Evolutionary conservation across 2,797 vertebrate species (phyloP).

Genomic region (Bovichtus diacanthus): DNA sequence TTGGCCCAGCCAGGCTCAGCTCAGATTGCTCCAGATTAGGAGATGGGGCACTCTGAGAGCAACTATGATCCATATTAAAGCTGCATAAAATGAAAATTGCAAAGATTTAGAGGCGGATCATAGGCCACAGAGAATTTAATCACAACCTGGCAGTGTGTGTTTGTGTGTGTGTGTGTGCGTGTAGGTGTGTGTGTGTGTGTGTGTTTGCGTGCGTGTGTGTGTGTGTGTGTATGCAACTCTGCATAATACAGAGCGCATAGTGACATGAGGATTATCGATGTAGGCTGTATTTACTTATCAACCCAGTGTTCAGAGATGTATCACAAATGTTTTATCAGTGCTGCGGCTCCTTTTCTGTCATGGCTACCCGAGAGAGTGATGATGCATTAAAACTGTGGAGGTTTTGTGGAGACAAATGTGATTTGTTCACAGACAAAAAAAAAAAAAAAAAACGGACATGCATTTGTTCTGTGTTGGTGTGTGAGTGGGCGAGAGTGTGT

Average conservation of each 20-base stretch:
- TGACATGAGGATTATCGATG: constrained; percentile 82
- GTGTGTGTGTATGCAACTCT: constrained; percentile 12
- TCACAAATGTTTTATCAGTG: constrained; percentile 68
- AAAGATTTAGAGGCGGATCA: constrained; percentile 94
- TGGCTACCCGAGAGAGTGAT: constrained; percentile 26
- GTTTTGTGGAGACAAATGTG: constrained; percentile 54
- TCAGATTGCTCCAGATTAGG: constrained; percentile 94
- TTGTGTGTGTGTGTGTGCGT: constrained; percentile 53
- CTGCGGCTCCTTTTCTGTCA: constrained; percentile 39
- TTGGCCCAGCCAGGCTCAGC: constrained; percentile 89
- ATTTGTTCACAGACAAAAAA: constrained; percentile 33
- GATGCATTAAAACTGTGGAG: constrained; percentile 32
- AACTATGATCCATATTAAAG: constrained; percentile 95
- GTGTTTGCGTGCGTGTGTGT: constrained; percentile 27
- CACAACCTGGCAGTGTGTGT: constrained; percentile 84
- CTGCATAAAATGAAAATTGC: constrained; percentile 98
- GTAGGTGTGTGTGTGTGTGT: constrained; percentile 45
- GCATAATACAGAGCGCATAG: constrained; percentile 70
- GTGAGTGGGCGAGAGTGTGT: constrained; percentile 66
- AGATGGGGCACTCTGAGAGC: constrained; percentile 84
- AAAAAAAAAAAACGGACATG: constrained; percentile 30
- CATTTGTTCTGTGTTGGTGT: constrained; percentile 65
- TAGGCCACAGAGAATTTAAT: constrained; percentile 93
- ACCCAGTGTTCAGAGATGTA: constrained; percentile 75
- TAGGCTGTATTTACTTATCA: constrained; percentile 84